Conservation (phyloP, 1,140 invertebrate species). For the Diuraphis noxia region DNA sequence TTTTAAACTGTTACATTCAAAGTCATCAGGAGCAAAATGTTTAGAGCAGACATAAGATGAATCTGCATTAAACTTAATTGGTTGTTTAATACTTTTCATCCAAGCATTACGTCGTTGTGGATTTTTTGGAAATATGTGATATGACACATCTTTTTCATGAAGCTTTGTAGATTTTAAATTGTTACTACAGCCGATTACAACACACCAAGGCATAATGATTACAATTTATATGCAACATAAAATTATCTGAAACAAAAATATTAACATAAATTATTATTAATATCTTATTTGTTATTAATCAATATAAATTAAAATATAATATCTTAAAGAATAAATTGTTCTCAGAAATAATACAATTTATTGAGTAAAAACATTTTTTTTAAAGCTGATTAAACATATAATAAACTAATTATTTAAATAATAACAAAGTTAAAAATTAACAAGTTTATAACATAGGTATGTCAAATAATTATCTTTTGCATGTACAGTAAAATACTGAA, state of each 20-base stretch:
- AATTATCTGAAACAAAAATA: conserved; percentile 32
- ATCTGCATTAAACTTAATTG: conserved; percentile 41
- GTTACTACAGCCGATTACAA: conserved; percentile 22
- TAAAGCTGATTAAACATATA: neutral
- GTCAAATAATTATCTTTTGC: neutral
- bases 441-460: neutral
- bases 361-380: neutral
- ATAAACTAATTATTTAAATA: no score
- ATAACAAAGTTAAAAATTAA: neutral
- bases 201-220: conserved; percentile 46
- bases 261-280: neutral
- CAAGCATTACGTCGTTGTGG: conserved; percentile 44
- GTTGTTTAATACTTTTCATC: neutral
- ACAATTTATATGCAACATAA: neutral
- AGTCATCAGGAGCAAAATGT: conserved; percentile 37
- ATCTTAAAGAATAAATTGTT: neutral
- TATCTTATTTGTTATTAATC: neutral
- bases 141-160: conserved; percentile 40
- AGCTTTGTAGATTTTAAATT: conserved; percentile 37
- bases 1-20: conserved; percentile 49
- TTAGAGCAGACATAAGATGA: conserved; percentile 43
- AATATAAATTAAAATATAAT: neutral
- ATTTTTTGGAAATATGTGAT: conserved; percentile 52
- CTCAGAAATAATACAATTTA: neutral
- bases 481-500: no score